Evolutionary conservation across 2,888 invertebrate genomes (phyloP), one percentile per base, ranked within the genome.

Genomic region (Tupiocoris notatus): DNA sequence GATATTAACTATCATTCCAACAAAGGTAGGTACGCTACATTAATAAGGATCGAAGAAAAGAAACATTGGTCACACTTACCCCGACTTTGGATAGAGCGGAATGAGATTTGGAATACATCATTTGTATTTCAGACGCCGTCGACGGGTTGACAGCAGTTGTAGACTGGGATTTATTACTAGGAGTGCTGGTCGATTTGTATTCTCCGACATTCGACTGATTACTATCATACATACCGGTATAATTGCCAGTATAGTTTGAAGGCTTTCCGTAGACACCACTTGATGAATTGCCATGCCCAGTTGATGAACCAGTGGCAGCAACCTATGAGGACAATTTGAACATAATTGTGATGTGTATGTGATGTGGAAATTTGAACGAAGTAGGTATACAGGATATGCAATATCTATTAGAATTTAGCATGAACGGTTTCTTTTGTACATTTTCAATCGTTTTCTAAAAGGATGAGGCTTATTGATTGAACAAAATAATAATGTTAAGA

Each of bases 51-150:
- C n/a, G n/a, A n/a, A n/a, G n/a, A n/a, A n/a, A 56, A 68, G 23
- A 68, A 56, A 58, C 6, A 22, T 21, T 23, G 23, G 21, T 20
- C 39, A 68, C 39, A 58, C 56, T 16, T 2, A 23, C 23, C 54
- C 93, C 93, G 84, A 95, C 94, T 88, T 95, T 95, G 83, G 91
- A 92, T 84, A 95, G 89, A 83, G 94, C 91, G 81, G 92, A 91
- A 84, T 95, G 95, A 80, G 90, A 88, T 85, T 95, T 95, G 82
- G 92, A 91, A 84, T 95, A 96, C 89, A 95, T 93, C 16, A 78
- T 78, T 20, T 78, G 67, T 59, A 78, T 67, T 39, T 78, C 78
- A 12, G 78, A 74, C 1, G 77, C 73, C 0, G 78, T 77, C 1
- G 78, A 75, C 16, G 78, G 78, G 56, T 78, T 78, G 6, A 70